Conservation (phyloP, 2,888 invertebrate genomes). For the Nemurella pictetii region DNA sequence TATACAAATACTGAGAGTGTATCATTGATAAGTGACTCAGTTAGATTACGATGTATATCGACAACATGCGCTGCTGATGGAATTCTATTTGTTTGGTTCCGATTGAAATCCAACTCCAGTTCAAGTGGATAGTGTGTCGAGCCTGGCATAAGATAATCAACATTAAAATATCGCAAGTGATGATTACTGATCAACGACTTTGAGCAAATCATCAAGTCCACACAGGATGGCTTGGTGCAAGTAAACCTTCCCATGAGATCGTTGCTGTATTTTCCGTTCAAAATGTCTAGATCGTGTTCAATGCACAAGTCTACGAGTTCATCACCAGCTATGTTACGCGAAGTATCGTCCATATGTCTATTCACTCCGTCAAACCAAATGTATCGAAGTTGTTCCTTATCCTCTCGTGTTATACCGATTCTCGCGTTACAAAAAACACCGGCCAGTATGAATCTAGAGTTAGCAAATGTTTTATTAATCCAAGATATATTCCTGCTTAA, state of each 20-base stretch:
- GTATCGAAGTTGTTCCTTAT: neutral
- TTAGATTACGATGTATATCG: neutral
- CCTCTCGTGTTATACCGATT: neutral
- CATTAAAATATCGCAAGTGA: neutral
- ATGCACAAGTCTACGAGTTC: neutral
- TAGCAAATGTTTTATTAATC: neutral
- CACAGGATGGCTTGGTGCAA: neutral
- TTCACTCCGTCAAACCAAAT: neutral
- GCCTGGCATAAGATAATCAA: neutral
- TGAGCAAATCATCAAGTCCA: neutral
- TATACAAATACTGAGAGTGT: neutral
- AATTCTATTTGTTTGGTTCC: neutral
- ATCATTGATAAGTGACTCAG: neutral
- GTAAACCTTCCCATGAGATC: neutral
- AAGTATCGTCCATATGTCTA: neutral
- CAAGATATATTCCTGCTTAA: neutral
- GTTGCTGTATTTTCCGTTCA: neutral
- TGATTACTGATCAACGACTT: neutral
- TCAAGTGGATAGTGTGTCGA: neutral
- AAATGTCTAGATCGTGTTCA: neutral
- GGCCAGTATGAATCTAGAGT: neutral
- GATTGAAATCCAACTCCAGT: neutral
- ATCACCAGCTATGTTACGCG: neutral
- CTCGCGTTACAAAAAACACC: neutral
- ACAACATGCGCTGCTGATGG: neutral